Base-by-base conservation (phyloP, 1,140 invertebrate genomes). In the Drosophila insularis region DNA sequence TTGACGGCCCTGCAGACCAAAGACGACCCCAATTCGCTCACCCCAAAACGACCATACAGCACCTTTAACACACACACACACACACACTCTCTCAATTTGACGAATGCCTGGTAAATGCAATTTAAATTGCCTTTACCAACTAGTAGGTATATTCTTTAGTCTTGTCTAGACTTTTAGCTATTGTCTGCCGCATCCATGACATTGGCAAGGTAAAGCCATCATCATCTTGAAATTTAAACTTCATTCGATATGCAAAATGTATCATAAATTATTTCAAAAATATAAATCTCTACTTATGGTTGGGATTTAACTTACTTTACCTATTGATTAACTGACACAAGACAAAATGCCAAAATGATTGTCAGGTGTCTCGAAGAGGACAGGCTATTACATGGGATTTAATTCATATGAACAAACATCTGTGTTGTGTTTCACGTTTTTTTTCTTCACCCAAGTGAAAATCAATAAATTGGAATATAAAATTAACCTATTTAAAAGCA, bases 1-100 rank as follows among this genome's bases (percentile, higher is more conserved):
- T 72, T 78, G 82, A 68, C 69, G 63, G 60, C 60, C 39, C 59
- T 21, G 31, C 56, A 46, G 43, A 55, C 39, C 70, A 39, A 23
- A 40, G 3, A 27, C 35, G 40, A 35, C 13, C 21, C 55, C 39
- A 31, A 2, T 17, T 27, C 32, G 10, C 32, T 39, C 7, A 37
- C 17, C 6, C 23, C 17, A 5, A 19, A 31, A 5, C n/a, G 13
- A 43, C 14, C 23, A 50, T 21, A 27, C 43, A 19, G 17, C 55
- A 58, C 55, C 55, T 58, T 58, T 58, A 58, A 58, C 40, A 43
- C 14, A 43, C 35, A 43, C 40, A 43, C 4, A 43, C 13, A 43
- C 40, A 43, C 7, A 11, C 5, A 50, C 14, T 21, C 17, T 10
- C 32, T 8, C 17, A 17, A 37, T 37, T 37, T 37, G 35, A 11